Conservation (phyloP, 64 coral and sea anemone species). For the Montipora cactus region DNA sequence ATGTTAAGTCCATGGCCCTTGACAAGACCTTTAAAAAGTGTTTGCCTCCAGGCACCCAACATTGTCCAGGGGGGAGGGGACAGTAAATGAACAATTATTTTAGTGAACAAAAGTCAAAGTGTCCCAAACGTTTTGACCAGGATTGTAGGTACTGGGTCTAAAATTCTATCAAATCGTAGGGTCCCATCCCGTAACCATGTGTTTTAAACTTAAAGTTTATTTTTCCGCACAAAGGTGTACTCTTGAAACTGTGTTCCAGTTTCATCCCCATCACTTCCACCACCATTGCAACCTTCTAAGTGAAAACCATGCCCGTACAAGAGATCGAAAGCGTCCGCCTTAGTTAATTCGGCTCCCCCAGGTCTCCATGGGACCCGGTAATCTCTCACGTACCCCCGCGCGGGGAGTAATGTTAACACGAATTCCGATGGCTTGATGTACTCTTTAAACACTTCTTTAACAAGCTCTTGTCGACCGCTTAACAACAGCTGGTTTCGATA, state of each 20-base stretch:
- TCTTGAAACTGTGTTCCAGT: constrained; percentile 44
- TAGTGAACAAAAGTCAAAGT: no score
- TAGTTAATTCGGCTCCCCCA: constrained; percentile 23
- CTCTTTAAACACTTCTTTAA: constrained; percentile 50
- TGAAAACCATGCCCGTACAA: constrained; percentile 45
- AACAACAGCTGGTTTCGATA: constrained; percentile 22
- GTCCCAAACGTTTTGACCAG: no score
- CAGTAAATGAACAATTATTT: no score
- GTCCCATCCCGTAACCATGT: no score
- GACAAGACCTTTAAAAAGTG: no score
- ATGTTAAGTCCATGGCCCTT: no score
- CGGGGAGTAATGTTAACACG: constrained; percentile 19
- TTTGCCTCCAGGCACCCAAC: no score
- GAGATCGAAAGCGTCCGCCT: constrained; percentile 42
- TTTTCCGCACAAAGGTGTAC: constrained; percentile 45
- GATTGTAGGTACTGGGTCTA: no score
- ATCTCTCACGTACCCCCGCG: constrained; percentile 47
- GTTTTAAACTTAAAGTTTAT: constrained; percentile 20
- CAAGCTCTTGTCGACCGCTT: constrained; percentile 15
- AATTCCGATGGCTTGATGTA: constrained; percentile 20
- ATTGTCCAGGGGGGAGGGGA: no score
- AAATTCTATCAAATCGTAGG: no score
- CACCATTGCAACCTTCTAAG: constrained; percentile 27
- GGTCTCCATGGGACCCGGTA: constrained; percentile 42
- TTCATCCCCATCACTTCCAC: constrained; percentile 11